Percentiles rank a stretch among this genome's conserved stretches.
Conservation (phyloP, 2,113 vertebrate species). For the Lanius collurio region DNA sequence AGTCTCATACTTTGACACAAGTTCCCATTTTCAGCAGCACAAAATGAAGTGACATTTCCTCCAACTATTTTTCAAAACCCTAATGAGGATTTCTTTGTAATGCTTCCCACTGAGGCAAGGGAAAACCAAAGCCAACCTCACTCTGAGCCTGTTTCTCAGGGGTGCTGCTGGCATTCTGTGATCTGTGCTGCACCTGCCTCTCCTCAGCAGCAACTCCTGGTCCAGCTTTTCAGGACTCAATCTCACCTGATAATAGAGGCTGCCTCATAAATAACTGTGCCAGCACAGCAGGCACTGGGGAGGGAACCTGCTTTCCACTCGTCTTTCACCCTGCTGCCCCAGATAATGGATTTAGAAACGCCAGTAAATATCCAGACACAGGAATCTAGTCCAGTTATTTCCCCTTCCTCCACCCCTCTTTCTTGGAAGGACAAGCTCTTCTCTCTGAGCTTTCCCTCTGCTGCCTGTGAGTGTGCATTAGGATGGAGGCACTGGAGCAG, state of each 20-base stretch:
- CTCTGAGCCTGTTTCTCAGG: neutral
- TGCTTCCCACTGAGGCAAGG: neutral
- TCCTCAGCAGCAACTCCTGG: neutral
- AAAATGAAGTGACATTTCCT: neutral
- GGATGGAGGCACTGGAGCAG: neutral
- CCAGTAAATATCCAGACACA: slow-evolving; percentile 14
- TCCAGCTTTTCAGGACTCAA: slow-evolving; percentile 9
- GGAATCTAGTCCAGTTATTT: slow-evolving; percentile 39
- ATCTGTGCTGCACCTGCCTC: neutral
- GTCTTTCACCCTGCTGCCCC: slow-evolving; percentile 61
- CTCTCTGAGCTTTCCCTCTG: neutral
- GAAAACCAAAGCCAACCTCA: neutral
- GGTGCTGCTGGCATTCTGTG: neutral
- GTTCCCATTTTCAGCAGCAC: neutral
- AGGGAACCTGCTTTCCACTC: slow-evolving; percentile 66
- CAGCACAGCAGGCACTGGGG: slow-evolving; percentile 52
- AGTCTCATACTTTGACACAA: neutral
- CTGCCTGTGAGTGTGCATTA: neutral
- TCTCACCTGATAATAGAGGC: neutral
- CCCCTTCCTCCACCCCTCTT: slow-evolving; percentile 1
- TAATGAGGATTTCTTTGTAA: neutral
- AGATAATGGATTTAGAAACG: slow-evolving; percentile 69
- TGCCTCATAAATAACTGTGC: slow-evolving; percentile 42
- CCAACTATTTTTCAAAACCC: neutral
- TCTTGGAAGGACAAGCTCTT: slow-evolving; percentile 28